Evolutionary conservation across 2,113 vertebrate genomes (phyloP).

Genomic region (Naja naja): DNA sequence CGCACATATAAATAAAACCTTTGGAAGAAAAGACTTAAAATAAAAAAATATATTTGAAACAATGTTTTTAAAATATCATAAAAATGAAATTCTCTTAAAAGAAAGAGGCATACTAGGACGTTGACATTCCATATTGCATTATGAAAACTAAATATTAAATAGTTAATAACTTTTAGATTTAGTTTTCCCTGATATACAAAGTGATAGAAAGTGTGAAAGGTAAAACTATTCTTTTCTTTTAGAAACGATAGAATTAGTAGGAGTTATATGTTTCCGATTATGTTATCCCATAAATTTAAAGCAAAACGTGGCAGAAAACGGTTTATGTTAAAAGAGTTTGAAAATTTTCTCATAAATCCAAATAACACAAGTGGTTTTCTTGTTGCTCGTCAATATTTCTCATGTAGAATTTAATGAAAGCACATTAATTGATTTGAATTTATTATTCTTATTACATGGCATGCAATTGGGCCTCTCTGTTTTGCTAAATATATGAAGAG

Average conservation of each 20-base stretch:
- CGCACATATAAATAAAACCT: neutral
- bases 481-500: constrained; percentile 30
- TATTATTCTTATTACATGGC: constrained; percentile 13
- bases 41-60: neutral
- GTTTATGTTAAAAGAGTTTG: constrained; percentile 2
- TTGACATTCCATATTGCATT: neutral
- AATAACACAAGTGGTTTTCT: constrained; percentile 49
- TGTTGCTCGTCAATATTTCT: constrained; percentile 12
- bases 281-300: constrained; percentile 27
- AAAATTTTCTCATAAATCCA: constrained; percentile 6
- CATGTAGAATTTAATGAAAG: neutral
- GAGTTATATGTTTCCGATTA: constrained; percentile 13
- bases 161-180: neutral
- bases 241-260: constrained; percentile 14
- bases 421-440: constrained; percentile 9
- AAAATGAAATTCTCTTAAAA: neutral
- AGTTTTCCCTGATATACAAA: neutral
- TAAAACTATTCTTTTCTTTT: neutral
- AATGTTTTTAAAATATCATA: neutral
- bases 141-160: neutral
- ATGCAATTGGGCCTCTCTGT: neutral
- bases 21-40: neutral
- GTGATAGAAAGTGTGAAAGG: constrained; percentile 36
- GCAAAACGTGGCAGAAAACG: neutral
- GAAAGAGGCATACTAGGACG: neutral